Evolutionary conservation across 2,797 vertebrate genomes (phyloP).

Genomic region (Rhabdomys pumilio): DNA sequence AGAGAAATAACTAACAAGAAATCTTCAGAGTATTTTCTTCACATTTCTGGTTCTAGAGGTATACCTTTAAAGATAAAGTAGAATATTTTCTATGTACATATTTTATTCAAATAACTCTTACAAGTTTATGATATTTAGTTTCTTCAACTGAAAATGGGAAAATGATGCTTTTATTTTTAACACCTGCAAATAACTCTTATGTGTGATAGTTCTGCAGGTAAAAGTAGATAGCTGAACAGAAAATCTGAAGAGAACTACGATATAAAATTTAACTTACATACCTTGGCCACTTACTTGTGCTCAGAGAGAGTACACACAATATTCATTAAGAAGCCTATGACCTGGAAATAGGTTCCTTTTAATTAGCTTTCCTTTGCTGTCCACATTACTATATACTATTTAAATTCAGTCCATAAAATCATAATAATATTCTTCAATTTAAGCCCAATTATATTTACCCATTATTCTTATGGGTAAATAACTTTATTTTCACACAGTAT

Average conservation of each 20-base stretch:
- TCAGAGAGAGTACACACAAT: background rate
- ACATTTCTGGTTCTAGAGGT: background rate
- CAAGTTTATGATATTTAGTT: background rate
- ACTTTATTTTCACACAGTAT: background rate
- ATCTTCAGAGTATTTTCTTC: background rate
- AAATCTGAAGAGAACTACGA: background rate
- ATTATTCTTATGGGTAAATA: background rate
- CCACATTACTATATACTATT: background rate
- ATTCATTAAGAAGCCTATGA: background rate
- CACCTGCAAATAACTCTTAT: background rate
- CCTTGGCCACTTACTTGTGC: background rate
- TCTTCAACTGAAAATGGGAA: background rate
- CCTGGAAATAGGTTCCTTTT: background rate
- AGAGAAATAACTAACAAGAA: background rate
- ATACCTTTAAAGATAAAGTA: background rate
- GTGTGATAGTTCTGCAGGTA: background rate
- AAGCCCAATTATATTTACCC: background rate
- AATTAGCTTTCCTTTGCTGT: background rate
- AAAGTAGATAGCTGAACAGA: background rate
- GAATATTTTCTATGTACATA: background rate
- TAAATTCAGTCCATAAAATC: background rate
- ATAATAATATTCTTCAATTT: background rate
- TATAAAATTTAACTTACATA: background rate
- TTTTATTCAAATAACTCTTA: background rate
- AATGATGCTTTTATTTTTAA: background rate